A percentile compares a stretch with the other conserved stretches of the same genome.
phyloP scores from a whole-genome alignment of 2,888 invertebrate genomes.

The Plebejus argus region DNA sequence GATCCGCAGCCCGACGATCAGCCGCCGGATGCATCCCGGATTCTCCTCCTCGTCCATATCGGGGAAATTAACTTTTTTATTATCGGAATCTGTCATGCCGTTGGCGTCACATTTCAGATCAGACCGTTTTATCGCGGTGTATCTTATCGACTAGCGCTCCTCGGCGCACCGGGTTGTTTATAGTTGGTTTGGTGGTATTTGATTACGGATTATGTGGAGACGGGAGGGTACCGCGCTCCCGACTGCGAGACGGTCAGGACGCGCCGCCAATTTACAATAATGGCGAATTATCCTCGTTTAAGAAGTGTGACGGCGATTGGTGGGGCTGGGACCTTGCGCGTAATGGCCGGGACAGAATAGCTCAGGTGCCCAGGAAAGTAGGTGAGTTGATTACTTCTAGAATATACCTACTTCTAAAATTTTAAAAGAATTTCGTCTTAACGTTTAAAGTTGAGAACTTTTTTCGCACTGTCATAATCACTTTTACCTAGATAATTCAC shows the following conservation, averaged over 20 bases:
- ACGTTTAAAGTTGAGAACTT: no score
- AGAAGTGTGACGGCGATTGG: constrained; percentile 78
- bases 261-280: constrained; percentile 79
- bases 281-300: constrained; percentile 80
- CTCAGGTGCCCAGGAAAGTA: constrained; percentile 21
- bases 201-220: constrained; percentile 61
- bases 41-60: constrained; percentile 74
- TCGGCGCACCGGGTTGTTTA: constrained; percentile 54
- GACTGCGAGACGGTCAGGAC: constrained; percentile 69
- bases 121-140: constrained; percentile 60
- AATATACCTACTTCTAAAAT: neutral
- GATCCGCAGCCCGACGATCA: constrained; percentile 78
- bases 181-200: constrained; percentile 63
- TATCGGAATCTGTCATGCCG: constrained; percentile 65
- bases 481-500: no score
- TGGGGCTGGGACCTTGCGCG: constrained; percentile 79
- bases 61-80: constrained; percentile 71
- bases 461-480: no score
- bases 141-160: constrained; percentile 75
- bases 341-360: constrained; percentile 61
- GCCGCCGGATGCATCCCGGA: constrained; percentile 66
- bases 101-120: constrained; percentile 31
- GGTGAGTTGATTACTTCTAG: constrained; percentile 23
- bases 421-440: neutral
- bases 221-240: constrained; percentile 67